Base-by-base conservation (phyloP, 2,797 vertebrate genomes). In the Platalea minor region DNA sequence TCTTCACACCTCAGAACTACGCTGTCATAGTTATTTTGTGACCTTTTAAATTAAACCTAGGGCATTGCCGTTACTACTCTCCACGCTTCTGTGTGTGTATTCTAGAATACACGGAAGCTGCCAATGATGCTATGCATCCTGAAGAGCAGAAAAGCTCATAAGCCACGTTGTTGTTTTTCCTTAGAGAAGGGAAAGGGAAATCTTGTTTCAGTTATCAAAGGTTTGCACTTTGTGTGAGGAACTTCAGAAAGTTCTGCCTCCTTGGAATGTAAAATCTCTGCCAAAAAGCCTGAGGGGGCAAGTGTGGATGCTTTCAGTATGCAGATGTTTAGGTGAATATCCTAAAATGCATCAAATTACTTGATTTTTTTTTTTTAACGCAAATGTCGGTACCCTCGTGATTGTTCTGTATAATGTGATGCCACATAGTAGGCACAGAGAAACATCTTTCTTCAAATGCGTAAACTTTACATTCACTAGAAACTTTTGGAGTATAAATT, bases 31-130 rank as follows among this genome's bases (percentile, higher is more conserved):
- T 82, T 41, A 48, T 31, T 54, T 54, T 37, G 12, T 50, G 45
- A 24, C 28, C 37, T 70, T 41, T 39, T 13, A 54, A 85, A 67
- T 88, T 7, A 37, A n/a, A 37, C 7, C 9, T 35, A 31, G n/a
- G 9, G 28, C 5, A 3, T 5, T 37, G 48, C 41, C 33, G 28
- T 64, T 50, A 0, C 74, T 64, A 4, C 53, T 43, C 20, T n/a
- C 21, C 25, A 0, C 9, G 1, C 46, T 39, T 39, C 6, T 20
- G 4, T 29, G 46, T 60, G 63, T 16, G 15, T 35, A 1, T 45
- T 28, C 45, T 48, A 9, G 23, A 65, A 7, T 26, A 13, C 45
- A 48, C 24, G 3, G 11, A 48, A 60, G n/a, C 53, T 83, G 54
- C 75, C 18, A 16, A 4, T 8, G 85, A 16, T 75, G 54, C 70